Evolutionary conservation across 2,888 invertebrate species (phyloP), one percentile per base, ranked within the genome.

Genomic region (Dryomyza anilis): DNA sequence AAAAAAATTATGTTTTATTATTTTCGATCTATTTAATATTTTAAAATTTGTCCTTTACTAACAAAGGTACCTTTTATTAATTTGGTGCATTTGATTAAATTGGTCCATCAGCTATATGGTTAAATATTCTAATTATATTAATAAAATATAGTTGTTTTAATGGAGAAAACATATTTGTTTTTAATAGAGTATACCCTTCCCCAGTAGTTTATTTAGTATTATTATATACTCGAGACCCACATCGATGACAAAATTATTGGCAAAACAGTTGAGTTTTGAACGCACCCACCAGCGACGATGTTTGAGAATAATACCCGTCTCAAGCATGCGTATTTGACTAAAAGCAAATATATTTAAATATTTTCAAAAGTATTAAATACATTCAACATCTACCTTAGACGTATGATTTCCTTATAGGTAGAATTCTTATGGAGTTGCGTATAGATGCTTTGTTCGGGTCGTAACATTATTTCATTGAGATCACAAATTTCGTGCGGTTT

Each of bases 201-300:
- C n/a, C n/a, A n/a, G n/a, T n/a, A n/a, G n/a, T n/a, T n/a, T n/a
- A n/a, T n/a, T n/a, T n/a, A n/a, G n/a, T n/a, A n/a, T n/a, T n/a
- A n/a, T n/a, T n/a, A n/a, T 77, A 57, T 81, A 81, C 52, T 81
- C 81, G 70, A 81, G 68, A 57, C 81, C 81, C 36, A 82, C 82
- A 46, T 71, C 74, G 16, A 81, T 75, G 53, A 78, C 69, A 62
- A 74, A 70, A 58, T 67, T 78, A 53, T 75, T 74, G 7, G 80
- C 71, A 64, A 74, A 74, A 59, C 82, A 82, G 29, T 75, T 68
- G 6, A 81, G 65, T 48, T 74, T 76, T 36, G 68, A 72, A 64
- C 68, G 75, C 30, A 77, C 67, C 82, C 82, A 82, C 52, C 74
- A 70, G 25, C 70, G 75, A 10, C 72, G 73, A 56, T 79, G 77